These are phyloP conservation scores for Hirundo rustica DNA, from an alignment of 2,797 vertebrate species.

Conservation along the genomic window DNA sequence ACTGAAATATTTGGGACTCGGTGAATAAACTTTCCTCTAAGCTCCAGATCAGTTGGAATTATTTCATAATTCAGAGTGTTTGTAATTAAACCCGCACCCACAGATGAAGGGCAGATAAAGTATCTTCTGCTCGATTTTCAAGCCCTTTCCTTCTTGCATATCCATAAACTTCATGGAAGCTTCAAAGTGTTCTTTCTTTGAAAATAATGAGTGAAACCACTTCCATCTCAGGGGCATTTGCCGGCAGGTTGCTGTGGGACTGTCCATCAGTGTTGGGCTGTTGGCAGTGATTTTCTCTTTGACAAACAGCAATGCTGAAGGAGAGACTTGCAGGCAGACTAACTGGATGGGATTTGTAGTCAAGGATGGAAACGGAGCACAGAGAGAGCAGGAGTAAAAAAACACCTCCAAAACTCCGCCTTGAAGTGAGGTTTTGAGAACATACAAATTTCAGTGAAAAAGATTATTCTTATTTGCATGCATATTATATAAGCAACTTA, in stretches of 20 bases:
- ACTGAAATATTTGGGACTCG: background rate
- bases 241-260: background rate
- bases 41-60: background rate
- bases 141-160: background rate
- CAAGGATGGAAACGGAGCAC: background rate
- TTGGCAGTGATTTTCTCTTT: background rate
- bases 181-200: background rate
- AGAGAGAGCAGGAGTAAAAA: background rate
- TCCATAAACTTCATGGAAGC: background rate
- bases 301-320: background rate
- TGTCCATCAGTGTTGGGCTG: background rate
- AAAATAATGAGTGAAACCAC: background rate
- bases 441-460: background rate
- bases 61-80: background rate
- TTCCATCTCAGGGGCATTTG: background rate
- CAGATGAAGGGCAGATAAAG: background rate
- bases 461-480: background rate
- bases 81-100: background rate
- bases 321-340: background rate
- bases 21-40: background rate
- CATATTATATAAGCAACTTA: background rate
- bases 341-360: background rate
- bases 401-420: background rate
- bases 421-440: background rate
- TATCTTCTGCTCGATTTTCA: background rate